phyloP scores from a whole-genome alignment of 2,888 invertebrate species.

The Rapana venosa region DNA sequence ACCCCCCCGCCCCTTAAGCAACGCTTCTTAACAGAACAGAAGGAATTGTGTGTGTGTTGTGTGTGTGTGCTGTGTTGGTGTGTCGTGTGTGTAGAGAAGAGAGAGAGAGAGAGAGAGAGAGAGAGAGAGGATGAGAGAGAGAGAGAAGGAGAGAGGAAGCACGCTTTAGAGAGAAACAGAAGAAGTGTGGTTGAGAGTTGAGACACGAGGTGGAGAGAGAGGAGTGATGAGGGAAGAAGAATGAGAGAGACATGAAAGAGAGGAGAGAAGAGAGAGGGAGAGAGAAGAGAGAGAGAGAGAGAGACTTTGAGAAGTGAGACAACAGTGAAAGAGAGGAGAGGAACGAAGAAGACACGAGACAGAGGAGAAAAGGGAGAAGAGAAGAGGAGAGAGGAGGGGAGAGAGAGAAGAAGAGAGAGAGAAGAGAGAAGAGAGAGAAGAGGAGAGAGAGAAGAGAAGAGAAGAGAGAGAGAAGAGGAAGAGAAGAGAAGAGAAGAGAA shows the following conservation, averaged over 20 bases:
- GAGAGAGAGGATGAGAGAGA: neutral
- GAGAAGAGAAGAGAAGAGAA: slow-evolving; percentile 1
- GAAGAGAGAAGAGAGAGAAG: neutral
- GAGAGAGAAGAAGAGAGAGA: neutral
- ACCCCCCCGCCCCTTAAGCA: too few relatives aligned
- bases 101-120: neutral
- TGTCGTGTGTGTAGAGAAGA: neutral
- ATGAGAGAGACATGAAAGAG: neutral
- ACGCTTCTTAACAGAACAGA: too few relatives aligned
- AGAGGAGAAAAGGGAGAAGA: neutral
- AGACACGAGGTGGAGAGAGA: too few relatives aligned
- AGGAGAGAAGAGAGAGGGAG: neutral
- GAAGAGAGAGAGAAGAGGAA: neutral
- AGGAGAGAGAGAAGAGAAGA: neutral
- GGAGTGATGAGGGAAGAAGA: neutral
- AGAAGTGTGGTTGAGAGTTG: too few relatives aligned
- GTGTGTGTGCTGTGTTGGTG: too few relatives aligned
- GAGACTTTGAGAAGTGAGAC: too few relatives aligned
- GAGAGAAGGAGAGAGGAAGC: neutral
- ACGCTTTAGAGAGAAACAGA: neutral
- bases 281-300: neutral
- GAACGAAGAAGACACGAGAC: neutral
- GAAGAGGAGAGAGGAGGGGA: neutral
- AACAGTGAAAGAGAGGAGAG: neutral
- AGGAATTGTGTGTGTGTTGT: too few relatives aligned